phyloP scores from a whole-genome alignment of 2,888 invertebrate species.

The Hoplodrina blanda region DNA sequence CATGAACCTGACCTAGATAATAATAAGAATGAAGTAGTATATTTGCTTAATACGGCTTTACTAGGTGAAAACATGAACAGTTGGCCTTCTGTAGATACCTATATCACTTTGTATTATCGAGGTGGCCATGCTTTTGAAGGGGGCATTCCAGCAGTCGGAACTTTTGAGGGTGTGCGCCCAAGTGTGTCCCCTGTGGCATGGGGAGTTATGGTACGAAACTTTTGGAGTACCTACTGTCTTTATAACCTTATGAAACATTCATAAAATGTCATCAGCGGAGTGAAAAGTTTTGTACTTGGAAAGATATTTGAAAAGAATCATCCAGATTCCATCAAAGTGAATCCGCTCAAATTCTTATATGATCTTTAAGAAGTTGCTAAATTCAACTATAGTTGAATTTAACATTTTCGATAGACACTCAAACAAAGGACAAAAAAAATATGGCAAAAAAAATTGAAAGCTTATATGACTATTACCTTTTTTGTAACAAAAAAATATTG shows the following conservation, averaged over 20 bases:
- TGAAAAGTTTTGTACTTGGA: slow-evolving; percentile 7
- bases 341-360: not conserved
- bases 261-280: slow-evolving; percentile 23
- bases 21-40: slow-evolving; percentile 3
- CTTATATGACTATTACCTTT: slow-evolving; percentile 11
- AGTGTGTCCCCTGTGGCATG: slow-evolving; percentile 77
- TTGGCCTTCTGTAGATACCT: slow-evolving; percentile 22
- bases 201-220: slow-evolving; percentile 29
- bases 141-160: slow-evolving; percentile 71
- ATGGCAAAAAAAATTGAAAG: slow-evolving; percentile 17
- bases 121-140: slow-evolving; percentile 50
- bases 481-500: slow-evolving; percentile 11
- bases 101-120: slow-evolving; percentile 20
- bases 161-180: slow-evolving; percentile 79
- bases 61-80: not conserved
- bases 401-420: not conserved
- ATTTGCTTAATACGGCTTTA: not conserved
- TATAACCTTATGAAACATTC: slow-evolving; percentile 44
- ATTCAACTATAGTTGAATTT: not conserved
- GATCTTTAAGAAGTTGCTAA: not conserved
- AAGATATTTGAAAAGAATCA: slow-evolving; percentile 9
- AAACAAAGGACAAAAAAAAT: not conserved
- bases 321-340: slow-evolving; percentile 7
- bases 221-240: slow-evolving; percentile 34
- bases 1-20: slow-evolving; percentile 9